A percentile compares a stretch with the other conserved stretches of the same genome.
Evolutionary conservation across 2,797 vertebrate species (phyloP).

Genomic region (Pangasius sanitwongsei): DNA sequence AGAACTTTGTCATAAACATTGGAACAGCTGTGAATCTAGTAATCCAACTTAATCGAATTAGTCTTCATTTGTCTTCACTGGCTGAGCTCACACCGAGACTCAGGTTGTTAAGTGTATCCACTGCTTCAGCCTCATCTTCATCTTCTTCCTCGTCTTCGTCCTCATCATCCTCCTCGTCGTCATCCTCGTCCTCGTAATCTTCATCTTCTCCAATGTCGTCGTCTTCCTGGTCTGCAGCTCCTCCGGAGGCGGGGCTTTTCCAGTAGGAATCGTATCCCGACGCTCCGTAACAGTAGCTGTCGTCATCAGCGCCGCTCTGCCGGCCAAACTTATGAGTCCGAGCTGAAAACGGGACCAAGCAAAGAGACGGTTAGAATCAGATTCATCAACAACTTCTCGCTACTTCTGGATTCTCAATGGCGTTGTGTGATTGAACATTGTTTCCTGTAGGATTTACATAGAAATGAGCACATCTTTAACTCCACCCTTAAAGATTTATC

Average conservation of each 20-base stretch:
- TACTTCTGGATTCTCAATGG: background rate
- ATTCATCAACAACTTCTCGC: background rate
- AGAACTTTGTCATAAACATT: background rate
- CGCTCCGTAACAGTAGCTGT: constrained; percentile 79
- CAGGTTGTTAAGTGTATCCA: constrained; percentile 27
- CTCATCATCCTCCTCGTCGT: constrained; percentile 79
- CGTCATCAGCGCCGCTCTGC: constrained; percentile 82
- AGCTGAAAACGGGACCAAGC: constrained; percentile 69
- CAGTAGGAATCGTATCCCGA: constrained; percentile 91
- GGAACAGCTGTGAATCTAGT: too few species aligned
- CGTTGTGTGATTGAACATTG: background rate
- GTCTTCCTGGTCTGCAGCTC: constrained; percentile 65
- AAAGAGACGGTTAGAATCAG: background rate
- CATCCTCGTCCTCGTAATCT: constrained; percentile 78
- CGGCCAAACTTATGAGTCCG: constrained; percentile 93
- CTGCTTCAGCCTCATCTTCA: constrained; percentile 58
- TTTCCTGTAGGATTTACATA: background rate
- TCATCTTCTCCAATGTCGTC: constrained; percentile 75
- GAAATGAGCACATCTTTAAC: background rate
- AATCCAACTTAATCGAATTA: too few species aligned
- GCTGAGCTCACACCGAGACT: constrained; percentile 32
- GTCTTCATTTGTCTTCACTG: background rate
- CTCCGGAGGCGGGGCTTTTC: constrained; percentile 83
- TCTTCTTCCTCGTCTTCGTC: constrained; percentile 81
- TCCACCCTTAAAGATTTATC: background rate